Base-by-base conservation (phyloP, 2,888 invertebrate species). In the Marronus borbonicus region DNA sequence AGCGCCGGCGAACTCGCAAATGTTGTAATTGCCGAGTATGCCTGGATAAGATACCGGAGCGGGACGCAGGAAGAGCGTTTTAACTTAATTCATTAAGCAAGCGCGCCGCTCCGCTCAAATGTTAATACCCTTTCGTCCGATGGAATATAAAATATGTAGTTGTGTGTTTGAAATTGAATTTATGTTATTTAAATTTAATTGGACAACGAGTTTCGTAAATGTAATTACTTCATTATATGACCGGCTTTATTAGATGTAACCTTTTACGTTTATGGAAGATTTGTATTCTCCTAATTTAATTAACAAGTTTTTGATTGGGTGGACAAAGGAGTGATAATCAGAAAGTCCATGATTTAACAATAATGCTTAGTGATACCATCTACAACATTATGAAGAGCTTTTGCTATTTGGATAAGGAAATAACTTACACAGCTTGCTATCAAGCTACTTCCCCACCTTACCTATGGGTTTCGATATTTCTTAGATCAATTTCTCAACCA, bases 1-100 rank as follows among this genome's bases (percentile, higher is more conserved):
- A 20, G 20, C 28, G 31, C 62, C 66, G 24, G 66, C 66, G 66
- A 49, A 49, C 62, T 66, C 66, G 66, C 49, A 66, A 66, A 66
- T 66, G 65, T 66, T 66, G 66, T 66, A 66, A 66, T 66, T 66
- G 66, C 66, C 5, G 10, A 5, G 44, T 44, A 44, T 66, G 39
- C 44, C 1, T 12, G 24, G 62, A 17, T 17, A 20, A n/a, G 20
- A 20, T 17, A 20, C 20, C 20, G 17, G 5, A 1, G n/a, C 20
- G 55, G 55, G 20, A 55, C 20, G 55, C 20, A 8, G 55, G 55
- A 55, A 55, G n/a, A 20, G 55, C 7, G 44, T 17, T 17, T 20
- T 55, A 55, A 20, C 8, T 55, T 55, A 55, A 55, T 55, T 55
- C 20, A 55, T 55, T 55, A 17, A 17, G 5, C 55, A 20, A 55